These are phyloP conservation scores for Pseudotriccus pelzelni DNA, from an alignment of 2,797 vertebrate genomes.

Conservation along the genomic window DNA sequence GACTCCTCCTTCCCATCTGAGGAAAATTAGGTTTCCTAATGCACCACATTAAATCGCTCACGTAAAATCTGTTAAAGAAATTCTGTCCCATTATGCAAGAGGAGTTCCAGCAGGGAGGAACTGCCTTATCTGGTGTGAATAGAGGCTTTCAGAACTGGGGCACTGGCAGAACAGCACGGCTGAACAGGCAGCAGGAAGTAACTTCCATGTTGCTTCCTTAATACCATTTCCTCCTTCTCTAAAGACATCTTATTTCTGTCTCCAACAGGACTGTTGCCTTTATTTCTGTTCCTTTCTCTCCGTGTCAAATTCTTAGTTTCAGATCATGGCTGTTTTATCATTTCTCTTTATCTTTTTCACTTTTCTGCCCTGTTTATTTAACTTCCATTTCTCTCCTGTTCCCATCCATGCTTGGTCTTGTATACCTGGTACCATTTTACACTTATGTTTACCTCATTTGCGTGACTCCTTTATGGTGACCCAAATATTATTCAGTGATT, in stretches of 20 bases:
- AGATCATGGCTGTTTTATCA: background rate
- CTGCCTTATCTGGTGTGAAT: constrained; percentile 26
- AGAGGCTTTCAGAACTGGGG: background rate
- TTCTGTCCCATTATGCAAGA: background rate
- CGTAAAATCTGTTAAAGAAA: constrained; percentile 7
- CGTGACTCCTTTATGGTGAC: background rate
- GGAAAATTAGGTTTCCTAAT: background rate
- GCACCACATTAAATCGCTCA: background rate
- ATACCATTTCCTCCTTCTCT: background rate
- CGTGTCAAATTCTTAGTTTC: background rate
- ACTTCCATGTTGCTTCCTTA: background rate
- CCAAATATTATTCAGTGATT: background rate
- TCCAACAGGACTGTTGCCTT: background rate
- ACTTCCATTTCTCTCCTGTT: background rate
- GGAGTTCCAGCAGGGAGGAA: background rate
- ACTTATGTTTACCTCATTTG: background rate
- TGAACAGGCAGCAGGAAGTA: background rate
- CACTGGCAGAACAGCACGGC: background rate
- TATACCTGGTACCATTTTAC: background rate
- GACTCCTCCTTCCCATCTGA: background rate
- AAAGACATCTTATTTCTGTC: background rate
- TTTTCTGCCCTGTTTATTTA: background rate
- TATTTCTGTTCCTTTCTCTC: background rate
- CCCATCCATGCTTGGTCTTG: background rate
- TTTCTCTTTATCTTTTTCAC: background rate